Evolutionary conservation across 1,140 invertebrate genomes (phyloP).

Genomic region (Halyomorpha halys): DNA sequence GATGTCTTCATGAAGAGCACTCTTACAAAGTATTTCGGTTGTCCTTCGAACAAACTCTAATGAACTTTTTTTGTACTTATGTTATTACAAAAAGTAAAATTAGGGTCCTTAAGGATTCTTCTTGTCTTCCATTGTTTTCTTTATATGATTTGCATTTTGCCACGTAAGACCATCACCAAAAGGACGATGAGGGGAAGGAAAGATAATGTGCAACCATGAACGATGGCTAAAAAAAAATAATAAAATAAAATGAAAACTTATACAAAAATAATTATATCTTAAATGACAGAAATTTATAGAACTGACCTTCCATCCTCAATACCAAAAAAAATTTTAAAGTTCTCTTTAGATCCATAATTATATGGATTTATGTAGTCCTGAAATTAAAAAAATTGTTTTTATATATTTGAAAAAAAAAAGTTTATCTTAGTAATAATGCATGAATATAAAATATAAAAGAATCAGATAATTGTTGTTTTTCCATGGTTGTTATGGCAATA

Average conservation of each 20-base stretch:
- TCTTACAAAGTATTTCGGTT: too few relatives aligned
- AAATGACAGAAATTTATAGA: conserved; percentile 7
- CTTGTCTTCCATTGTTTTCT: conserved; percentile 1
- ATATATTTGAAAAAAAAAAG: too few relatives aligned
- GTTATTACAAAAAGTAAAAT: not conserved
- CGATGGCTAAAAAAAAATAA: conserved; percentile 32
- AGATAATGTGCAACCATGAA: conserved; percentile 53
- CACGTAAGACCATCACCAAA: conserved; percentile 69
- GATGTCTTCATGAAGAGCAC: too few relatives aligned
- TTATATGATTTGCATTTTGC: conserved; percentile 30
- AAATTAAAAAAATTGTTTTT: conserved; percentile 13
- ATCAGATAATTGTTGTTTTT: too few relatives aligned
- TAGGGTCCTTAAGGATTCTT: not conserved
- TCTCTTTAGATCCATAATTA: conserved; percentile 71
- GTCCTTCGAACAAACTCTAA: too few relatives aligned
- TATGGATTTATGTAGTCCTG: conserved; percentile 75
- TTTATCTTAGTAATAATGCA: too few relatives aligned
- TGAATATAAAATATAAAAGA: too few relatives aligned
- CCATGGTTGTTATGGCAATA: too few relatives aligned
- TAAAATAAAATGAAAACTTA: not conserved
- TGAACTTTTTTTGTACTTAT: too few relatives aligned
- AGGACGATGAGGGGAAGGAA: conserved; percentile 72
- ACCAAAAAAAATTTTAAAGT: conserved; percentile 83
- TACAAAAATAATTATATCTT: not conserved
- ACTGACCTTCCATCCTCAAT: conserved; percentile 53